A percentile compares a stretch with the other conserved stretches of the same genome.
Conservation (phyloP, 2,113 vertebrate genomes). For the Illadopsis cleaveri region DNA sequence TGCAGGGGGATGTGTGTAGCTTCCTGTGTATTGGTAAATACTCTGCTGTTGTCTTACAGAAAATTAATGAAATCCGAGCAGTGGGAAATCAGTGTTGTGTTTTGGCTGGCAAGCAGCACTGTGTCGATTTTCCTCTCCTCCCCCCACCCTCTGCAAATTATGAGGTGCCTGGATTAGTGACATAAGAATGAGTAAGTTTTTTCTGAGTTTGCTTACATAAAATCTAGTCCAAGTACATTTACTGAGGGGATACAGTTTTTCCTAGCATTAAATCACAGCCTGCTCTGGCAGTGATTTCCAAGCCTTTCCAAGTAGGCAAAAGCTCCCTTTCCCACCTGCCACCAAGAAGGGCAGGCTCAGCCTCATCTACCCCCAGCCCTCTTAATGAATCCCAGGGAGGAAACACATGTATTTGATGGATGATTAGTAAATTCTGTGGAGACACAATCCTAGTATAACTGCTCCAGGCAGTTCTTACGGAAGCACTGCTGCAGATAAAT, state of each 20-base stretch:
- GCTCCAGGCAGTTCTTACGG: not conserved
- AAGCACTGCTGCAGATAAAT: not conserved
- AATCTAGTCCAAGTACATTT: not conserved
- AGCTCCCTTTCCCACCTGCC: not conserved
- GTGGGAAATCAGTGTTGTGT: not conserved
- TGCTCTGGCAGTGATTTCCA: not conserved
- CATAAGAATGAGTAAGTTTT: constrained; percentile 31
- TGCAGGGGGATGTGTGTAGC: not conserved
- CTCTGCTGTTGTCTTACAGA: not conserved
- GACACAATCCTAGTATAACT: not conserved
- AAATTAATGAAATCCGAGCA: not conserved
- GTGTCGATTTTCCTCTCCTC: not conserved
- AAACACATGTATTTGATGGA: not conserved
- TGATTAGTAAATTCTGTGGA: not conserved
- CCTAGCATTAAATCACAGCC: constrained; percentile 2
- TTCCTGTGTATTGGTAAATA: not conserved
- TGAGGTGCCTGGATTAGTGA: constrained; percentile 36
- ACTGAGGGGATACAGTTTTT: not conserved
- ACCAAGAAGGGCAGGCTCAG: not conserved
- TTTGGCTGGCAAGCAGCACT: constrained; percentile 1
- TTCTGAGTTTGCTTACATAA: not conserved
- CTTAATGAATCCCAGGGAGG: not conserved
- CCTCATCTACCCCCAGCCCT: not conserved
- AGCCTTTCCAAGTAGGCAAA: not conserved
- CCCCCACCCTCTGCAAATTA: not conserved